phyloP scores from a whole-genome alignment of 37 sponge, comb jelly and placozoan genomes.

The Ianthella basta region DNA sequence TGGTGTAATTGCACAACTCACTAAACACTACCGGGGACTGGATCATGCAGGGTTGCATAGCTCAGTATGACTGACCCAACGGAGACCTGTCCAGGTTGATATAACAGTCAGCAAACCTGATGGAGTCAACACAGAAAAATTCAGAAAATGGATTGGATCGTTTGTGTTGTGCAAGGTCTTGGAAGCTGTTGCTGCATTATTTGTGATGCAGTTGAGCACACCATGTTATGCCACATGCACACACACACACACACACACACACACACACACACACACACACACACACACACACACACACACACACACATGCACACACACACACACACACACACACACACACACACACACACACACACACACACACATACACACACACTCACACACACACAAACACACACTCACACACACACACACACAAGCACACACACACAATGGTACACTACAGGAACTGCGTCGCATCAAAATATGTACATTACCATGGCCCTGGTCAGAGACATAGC shows the following conservation, averaged over 20 bases:
- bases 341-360: constrained; percentile 28
- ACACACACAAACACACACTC: constrained; percentile 30
- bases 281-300: constrained; percentile 32
- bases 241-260: constrained; percentile 14
- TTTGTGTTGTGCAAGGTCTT: too few relatives aligned
- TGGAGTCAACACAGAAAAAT: too few relatives aligned
- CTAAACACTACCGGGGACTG: too few relatives aligned
- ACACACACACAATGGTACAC: constrained; percentile 29
- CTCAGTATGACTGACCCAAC: constrained; percentile 37
- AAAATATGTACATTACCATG: too few relatives aligned
- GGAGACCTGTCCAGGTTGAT: neutral
- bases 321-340: constrained; percentile 32
- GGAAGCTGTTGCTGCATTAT: too few relatives aligned
- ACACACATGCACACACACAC: constrained; percentile 1
- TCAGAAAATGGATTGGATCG: too few relatives aligned
- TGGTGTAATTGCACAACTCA: neutral
- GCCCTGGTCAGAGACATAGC: too few relatives aligned
- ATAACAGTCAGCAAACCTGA: too few relatives aligned
- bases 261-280: constrained; percentile 7
- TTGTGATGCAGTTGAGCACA: neutral
- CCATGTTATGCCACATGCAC: too few relatives aligned
- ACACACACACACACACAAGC: constrained; percentile 22
- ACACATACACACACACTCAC: constrained; percentile 28
- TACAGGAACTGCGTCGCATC: too few relatives aligned
- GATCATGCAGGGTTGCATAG: constrained; percentile 31